Conservation (phyloP, 2,113 vertebrate species). For the Tetraodon nigroviridis region DNA sequence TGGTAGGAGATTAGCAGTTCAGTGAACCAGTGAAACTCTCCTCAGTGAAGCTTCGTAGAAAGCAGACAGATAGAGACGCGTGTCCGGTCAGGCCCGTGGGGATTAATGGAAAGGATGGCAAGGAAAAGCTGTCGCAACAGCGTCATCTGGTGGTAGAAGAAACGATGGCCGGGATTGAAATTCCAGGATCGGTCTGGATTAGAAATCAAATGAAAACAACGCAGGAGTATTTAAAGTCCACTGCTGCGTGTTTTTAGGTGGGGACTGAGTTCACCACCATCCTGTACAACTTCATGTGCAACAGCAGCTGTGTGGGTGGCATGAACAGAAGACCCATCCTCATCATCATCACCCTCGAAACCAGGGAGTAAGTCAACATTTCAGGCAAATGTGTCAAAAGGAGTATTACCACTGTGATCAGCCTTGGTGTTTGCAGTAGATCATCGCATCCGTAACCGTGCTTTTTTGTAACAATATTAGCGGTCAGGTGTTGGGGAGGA, state of each 20-base stretch:
- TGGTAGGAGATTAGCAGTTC: conserved; percentile 3
- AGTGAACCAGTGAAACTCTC: too few relatives aligned
- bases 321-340: conserved; percentile 98
- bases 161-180: too few relatives aligned
- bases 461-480: conserved; percentile 40
- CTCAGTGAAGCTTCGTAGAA: conserved; percentile 1
- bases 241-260: conserved; percentile 75
- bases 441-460: not conserved
- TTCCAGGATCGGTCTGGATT: too few relatives aligned
- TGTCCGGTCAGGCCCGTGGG: conserved; percentile 28
- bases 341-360: conserved; percentile 96
- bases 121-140: conserved; percentile 11
- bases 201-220: too few relatives aligned
- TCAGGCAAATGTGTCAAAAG: not conserved
- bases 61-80: conserved; percentile 28
- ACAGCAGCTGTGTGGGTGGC: conserved; percentile 98
- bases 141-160: conserved; percentile 39
- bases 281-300: conserved; percentile 99
- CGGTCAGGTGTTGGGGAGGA: conserved; percentile 77
- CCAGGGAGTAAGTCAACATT: conserved; percentile 83
- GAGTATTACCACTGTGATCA: too few relatives aligned
- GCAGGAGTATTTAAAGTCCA: not conserved
- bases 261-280: conserved; percentile 98
- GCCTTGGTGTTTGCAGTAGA: not conserved
- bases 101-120: conserved; percentile 3